Base-by-base conservation (phyloP, 2,888 invertebrate species). In the Spisula solida region DNA sequence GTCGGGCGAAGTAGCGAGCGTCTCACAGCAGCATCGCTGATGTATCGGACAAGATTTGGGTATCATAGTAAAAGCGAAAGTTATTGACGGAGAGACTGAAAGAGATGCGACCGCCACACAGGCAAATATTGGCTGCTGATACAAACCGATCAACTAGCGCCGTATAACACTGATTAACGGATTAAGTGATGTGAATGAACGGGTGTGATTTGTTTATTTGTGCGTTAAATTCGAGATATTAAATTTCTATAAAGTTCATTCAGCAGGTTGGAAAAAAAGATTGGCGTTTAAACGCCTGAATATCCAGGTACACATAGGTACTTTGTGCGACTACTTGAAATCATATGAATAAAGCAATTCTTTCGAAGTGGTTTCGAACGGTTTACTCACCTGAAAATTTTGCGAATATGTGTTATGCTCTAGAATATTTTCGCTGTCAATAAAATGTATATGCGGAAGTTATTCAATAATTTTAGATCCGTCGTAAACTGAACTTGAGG, bases 171-270 rank as follows among this genome's bases (percentile, higher is more conserved):
- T 75, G 75, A 75, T 75, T 75, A 75, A 34, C 31, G 75, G 75
- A 75, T 75, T 75, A 75, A 75, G 16, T 75, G 75, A 75, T 31
- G 75, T 75, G 75, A 31, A 75, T 34, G 18, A 31, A 75, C 5
- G n/a, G 75, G 20, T 75, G 25, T 75, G 34, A 75, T 34, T 75
- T 31, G 75, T 34, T 31, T 31, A 75, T 75, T 34, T 16, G 1
- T 12, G 75, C 75, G 75, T 34, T 1, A 25, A 75, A 75, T 75
- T 75, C 75, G 34, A 75, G 8, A 31, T 31, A 75, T 75, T 75
- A 34, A 75, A 75, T 75, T 75, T 34, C 75, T 75, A 75, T 34
- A 5, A 75, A 75, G 25, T 75, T 75, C 2, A 25, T 25, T 75
- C 31, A 31, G 31, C 16, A 25, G 75, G 2, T 31, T 34, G 75